These are phyloP conservation scores for Sus cebifrons DNA, from an alignment of 2,797 vertebrate genomes.

Conservation along the genomic window DNA sequence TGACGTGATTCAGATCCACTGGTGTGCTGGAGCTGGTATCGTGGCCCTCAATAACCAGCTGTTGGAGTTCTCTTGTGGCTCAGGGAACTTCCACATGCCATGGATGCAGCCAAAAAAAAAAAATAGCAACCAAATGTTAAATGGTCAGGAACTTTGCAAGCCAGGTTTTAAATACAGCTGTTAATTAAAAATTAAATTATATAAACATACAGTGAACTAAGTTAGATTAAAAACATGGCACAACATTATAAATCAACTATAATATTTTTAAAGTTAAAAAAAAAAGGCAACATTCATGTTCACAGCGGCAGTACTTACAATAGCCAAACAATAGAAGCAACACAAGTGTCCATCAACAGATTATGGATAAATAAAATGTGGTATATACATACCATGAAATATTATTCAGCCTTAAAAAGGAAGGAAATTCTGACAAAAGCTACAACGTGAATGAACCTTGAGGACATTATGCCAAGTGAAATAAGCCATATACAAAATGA, in stretches of 20 bases:
- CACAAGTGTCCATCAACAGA: not conserved
- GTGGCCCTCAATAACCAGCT: not conserved
- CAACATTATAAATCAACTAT: no score
- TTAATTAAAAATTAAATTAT: not conserved
- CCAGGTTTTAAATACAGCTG: not conserved
- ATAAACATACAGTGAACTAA: not conserved
- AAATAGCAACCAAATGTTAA: not conserved
- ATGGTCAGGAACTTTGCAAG: not conserved
- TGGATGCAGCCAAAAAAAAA: no score
- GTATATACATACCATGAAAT: not conserved
- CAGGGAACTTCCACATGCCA: no score
- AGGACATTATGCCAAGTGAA: not conserved
- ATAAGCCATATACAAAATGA: not conserved
- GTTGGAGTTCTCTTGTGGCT: not conserved
- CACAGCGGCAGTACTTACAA: not conserved
- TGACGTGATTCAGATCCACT: not conserved
- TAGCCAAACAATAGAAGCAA: not conserved
- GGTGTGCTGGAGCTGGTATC: not conserved
- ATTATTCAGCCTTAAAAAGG: not conserved
- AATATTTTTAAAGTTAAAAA: not conserved
- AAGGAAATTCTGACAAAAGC: not conserved
- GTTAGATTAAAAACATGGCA: not conserved
- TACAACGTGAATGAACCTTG: not conserved
- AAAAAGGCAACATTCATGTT: not conserved
- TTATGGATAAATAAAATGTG: not conserved